Percentiles rank a stretch among this genome's conserved stretches.
Evolutionary conservation across 2,113 vertebrate genomes (phyloP).

Genomic region (Pterocles burchelli): DNA sequence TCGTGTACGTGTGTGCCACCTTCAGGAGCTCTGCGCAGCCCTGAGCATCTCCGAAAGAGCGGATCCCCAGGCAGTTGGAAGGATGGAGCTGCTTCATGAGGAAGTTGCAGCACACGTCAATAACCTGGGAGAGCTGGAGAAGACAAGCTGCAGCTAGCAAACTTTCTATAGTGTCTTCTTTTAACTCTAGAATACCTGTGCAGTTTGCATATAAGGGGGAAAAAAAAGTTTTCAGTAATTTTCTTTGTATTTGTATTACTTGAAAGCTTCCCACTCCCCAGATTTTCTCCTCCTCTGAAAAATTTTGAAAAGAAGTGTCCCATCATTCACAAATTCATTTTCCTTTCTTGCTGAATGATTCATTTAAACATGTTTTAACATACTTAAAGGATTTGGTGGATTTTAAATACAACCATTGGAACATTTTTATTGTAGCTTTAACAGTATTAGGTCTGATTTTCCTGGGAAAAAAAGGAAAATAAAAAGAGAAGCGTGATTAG

Average conservation of each 20-base stretch:
- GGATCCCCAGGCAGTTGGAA: slow-evolving; percentile 96
- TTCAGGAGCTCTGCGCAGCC: slow-evolving; percentile 91
- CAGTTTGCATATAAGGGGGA: not conserved
- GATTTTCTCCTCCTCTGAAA: not conserved
- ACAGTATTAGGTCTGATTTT: not conserved
- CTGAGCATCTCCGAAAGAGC: slow-evolving; percentile 94
- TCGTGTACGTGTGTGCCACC: slow-evolving; percentile 95
- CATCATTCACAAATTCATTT: not conserved
- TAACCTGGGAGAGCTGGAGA: slow-evolving; percentile 93
- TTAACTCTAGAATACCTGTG: slow-evolving; percentile 91
- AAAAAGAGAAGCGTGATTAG: not conserved
- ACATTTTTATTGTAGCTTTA: not conserved
- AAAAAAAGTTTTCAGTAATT: not conserved
- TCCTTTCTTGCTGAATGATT: not conserved
- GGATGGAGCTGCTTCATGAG: slow-evolving; percentile 98
- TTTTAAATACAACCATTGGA: not conserved
- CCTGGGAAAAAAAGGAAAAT: not conserved
- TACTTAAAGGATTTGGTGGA: not conserved
- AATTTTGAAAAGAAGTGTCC: not conserved
- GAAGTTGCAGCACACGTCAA: slow-evolving; percentile 95
- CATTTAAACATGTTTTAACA: not conserved
- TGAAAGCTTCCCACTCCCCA: not conserved
- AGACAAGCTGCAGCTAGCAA: slow-evolving; percentile 93
- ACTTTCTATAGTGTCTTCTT: slow-evolving; percentile 96
- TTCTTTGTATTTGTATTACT: not conserved